phyloP scores from a whole-genome alignment of 2,888 invertebrate genomes.

The Drosophila mettleri region DNA sequence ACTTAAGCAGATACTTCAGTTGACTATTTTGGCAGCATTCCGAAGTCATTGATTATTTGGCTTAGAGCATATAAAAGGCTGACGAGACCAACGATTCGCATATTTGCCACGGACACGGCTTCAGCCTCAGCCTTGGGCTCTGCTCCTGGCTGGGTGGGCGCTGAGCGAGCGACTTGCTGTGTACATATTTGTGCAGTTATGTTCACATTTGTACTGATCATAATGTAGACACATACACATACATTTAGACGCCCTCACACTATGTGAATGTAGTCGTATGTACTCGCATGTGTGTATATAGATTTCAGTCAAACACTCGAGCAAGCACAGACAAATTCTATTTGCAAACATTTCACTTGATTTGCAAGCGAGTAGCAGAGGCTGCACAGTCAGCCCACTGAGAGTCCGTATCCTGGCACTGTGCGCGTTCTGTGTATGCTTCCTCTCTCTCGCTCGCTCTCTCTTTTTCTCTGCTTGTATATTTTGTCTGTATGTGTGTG shows the following conservation, averaged over 20 bases:
- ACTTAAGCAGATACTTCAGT: background rate
- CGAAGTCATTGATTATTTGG: background rate
- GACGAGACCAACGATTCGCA: constrained; percentile 63
- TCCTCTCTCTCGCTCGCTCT: constrained; percentile 18
- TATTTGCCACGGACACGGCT: constrained; percentile 32
- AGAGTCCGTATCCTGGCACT: constrained; percentile 36
- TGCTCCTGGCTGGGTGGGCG: constrained; percentile 35
- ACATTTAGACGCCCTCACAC: constrained; percentile 25
- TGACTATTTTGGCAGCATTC: background rate
- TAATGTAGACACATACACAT: constrained; percentile 74
- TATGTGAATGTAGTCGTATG: constrained; percentile 33
- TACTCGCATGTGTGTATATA: constrained; percentile 67
- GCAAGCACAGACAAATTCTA: constrained; percentile 84
- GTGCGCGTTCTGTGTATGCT: constrained; percentile 32
- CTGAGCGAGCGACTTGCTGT: constrained; percentile 75
- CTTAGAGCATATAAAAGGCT: constrained; percentile 38
- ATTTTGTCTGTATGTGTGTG: constrained; percentile 40
- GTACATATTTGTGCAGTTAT: constrained; percentile 84
- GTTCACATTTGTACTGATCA: constrained; percentile 84
- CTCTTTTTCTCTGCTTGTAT: constrained; percentile 26
- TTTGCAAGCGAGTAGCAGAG: constrained; percentile 82
- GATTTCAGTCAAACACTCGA: constrained; percentile 83
- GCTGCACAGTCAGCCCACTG: constrained; percentile 41
- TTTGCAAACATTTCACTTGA: constrained; percentile 85
- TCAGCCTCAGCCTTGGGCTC: constrained; percentile 11